Evolutionary conservation across 64 coral and sea anemone species (phyloP).

Genomic region (Stylophora pistillata): DNA sequence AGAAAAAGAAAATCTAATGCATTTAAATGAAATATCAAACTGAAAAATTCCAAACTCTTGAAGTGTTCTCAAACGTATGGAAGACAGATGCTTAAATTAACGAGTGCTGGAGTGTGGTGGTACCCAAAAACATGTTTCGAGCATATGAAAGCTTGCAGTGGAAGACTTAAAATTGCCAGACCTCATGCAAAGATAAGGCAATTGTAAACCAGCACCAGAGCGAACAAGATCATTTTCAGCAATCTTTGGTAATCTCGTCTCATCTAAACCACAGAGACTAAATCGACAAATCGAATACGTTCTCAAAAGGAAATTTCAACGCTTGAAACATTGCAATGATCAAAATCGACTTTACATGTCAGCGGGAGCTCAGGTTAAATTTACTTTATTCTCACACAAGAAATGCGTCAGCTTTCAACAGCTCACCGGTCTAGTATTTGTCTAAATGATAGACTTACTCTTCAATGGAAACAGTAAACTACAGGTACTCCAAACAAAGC

Average conservation of each 20-base stretch:
- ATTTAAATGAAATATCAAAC: background rate
- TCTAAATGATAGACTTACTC: background rate
- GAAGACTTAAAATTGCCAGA: background rate
- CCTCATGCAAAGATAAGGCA: background rate
- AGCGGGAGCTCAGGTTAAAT: background rate
- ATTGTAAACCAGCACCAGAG: background rate
- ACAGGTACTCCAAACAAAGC: too few relatives aligned
- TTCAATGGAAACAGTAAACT: too few relatives aligned
- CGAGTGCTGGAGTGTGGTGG: background rate
- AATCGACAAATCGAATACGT: background rate
- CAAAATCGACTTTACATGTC: background rate
- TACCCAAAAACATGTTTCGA: background rate
- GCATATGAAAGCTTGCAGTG: background rate
- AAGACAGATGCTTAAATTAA: background rate
- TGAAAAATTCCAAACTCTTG: background rate
- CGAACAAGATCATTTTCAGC: too few relatives aligned
- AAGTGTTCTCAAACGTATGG: background rate
- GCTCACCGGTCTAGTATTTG: background rate
- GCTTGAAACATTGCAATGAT: background rate
- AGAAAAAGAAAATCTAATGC: background rate
- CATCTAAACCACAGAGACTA: too few relatives aligned
- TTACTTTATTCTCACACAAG: background rate
- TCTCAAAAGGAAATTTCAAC: background rate
- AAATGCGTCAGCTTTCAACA: background rate
- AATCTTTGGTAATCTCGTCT: too few relatives aligned